Percentiles rank a stretch among this genome's conserved stretches.
phyloP scores from a whole-genome alignment of 2,797 vertebrate genomes.

The Varecia variegata region DNA sequence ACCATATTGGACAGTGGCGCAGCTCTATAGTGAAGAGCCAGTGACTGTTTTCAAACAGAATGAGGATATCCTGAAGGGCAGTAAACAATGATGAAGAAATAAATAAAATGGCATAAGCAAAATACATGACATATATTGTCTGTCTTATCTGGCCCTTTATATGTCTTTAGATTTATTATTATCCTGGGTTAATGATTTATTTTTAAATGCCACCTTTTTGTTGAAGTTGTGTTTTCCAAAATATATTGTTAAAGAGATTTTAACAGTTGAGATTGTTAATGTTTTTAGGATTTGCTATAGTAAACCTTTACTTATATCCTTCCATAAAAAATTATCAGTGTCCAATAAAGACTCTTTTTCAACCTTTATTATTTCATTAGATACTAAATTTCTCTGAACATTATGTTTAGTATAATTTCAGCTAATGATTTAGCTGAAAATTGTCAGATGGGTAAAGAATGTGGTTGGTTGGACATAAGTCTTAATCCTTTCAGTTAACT shows the following conservation, averaged over 20 bases:
- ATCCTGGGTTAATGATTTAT: conserved; percentile 4
- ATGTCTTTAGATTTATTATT: conserved; percentile 7
- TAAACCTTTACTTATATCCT: conserved; percentile 27
- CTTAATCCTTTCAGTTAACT: conserved; percentile 16
- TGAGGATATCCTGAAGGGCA: neutral
- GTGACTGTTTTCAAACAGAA: neutral
- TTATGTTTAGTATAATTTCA: conserved; percentile 3
- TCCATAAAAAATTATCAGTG: neutral
- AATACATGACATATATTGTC: neutral
- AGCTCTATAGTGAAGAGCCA: neutral
- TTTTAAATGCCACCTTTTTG: neutral
- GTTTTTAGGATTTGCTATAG: conserved; percentile 28
- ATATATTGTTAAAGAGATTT: conserved; percentile 21
- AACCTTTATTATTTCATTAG: conserved; percentile 32
- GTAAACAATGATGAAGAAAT: neutral
- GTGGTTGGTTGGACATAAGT: neutral
- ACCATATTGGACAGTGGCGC: neutral
- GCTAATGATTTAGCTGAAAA: conserved; percentile 24
- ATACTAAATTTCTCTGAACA: neutral
- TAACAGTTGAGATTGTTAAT: conserved; percentile 27
- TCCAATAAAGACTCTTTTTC: conserved; percentile 24
- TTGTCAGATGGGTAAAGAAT: conserved; percentile 24
- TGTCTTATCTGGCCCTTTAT: neutral
- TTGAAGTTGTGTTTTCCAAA: conserved; percentile 50
- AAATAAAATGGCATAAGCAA: neutral